Percentiles rank a stretch among this genome's conserved stretches.
Evolutionary conservation across 2,797 vertebrate genomes (phyloP).

Genomic region (Phylloscopus collybita): DNA sequence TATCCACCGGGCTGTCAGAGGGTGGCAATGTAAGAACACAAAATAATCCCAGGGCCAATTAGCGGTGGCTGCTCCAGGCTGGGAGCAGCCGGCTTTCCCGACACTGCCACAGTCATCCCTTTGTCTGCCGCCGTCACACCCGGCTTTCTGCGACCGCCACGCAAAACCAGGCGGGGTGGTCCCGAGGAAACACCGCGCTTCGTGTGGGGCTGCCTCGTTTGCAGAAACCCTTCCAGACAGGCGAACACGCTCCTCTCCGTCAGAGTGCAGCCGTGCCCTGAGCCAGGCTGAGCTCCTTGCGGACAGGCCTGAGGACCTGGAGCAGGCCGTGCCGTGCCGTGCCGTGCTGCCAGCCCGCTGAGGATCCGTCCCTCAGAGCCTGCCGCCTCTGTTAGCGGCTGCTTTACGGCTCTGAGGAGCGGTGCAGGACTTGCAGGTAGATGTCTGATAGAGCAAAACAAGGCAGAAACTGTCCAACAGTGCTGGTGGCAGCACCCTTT

Average conservation of each 20-base stretch:
- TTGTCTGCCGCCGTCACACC: not conserved
- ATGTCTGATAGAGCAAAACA: not conserved
- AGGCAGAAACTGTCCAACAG: not conserved
- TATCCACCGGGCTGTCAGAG: slow-evolving; percentile 24
- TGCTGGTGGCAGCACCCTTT: not conserved
- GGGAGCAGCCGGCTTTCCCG: not conserved
- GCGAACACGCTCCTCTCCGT: not conserved
- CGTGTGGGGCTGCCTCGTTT: fast-evolving
- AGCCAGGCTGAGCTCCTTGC: not conserved
- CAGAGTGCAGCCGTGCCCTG: not conserved
- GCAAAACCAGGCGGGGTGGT: not conserved
- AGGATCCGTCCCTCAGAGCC: not conserved
- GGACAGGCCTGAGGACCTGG: not conserved
- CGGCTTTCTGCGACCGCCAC: not conserved
- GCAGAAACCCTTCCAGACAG: not conserved
- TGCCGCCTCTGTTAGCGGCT: not conserved
- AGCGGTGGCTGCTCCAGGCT: not conserved
- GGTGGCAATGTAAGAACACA: slow-evolving; percentile 63
- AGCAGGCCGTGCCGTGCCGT: not conserved
- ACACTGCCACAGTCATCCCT: not conserved
- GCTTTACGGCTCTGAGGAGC: fast-evolving
- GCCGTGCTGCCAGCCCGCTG: not conserved
- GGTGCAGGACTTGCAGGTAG: not conserved
- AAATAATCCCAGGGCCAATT: not conserved
- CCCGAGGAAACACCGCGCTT: not conserved